A percentile compares a stretch with the other conserved stretches of the same genome.
These are phyloP conservation scores for Erythrocercus mccallii DNA, from an alignment of 2,113 vertebrate genomes.

Conservation along the genomic window DNA sequence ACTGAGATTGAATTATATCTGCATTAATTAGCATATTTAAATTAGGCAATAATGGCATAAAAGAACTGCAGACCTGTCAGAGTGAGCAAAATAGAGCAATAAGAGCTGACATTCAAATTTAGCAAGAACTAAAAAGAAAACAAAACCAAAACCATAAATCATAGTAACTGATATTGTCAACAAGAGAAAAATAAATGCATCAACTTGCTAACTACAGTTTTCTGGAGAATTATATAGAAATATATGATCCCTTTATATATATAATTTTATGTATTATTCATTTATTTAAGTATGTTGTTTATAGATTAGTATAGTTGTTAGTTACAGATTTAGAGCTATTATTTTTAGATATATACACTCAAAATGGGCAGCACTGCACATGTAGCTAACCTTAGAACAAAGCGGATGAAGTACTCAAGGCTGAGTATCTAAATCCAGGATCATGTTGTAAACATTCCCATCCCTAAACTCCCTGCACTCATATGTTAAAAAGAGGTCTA, in stretches of 20 bases:
- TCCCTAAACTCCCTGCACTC: neutral
- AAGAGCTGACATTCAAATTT: neutral
- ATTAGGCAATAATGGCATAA: neutral
- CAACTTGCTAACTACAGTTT: neutral
- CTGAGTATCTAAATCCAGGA: neutral
- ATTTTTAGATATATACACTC: neutral
- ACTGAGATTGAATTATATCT: neutral
- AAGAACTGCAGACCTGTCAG: neutral
- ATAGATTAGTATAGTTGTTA: neutral
- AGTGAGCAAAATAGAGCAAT: neutral
- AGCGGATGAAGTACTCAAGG: neutral
- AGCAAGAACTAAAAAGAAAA: neutral
- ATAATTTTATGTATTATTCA: neutral
- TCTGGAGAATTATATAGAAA: neutral
- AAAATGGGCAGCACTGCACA: neutral
- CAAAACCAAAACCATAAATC: neutral
- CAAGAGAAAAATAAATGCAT: neutral
- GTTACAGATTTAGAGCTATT: neutral
- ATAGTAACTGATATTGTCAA: neutral
- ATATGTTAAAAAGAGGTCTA: neutral
- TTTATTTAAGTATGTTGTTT: no score
- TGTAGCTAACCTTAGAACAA: neutral
- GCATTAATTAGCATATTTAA: neutral
- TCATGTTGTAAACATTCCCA: neutral
- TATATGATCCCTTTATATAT: no score